These are phyloP conservation scores for Ophiodon elongatus DNA, from an alignment of 2,113 vertebrate species.

Conservation along the genomic window DNA sequence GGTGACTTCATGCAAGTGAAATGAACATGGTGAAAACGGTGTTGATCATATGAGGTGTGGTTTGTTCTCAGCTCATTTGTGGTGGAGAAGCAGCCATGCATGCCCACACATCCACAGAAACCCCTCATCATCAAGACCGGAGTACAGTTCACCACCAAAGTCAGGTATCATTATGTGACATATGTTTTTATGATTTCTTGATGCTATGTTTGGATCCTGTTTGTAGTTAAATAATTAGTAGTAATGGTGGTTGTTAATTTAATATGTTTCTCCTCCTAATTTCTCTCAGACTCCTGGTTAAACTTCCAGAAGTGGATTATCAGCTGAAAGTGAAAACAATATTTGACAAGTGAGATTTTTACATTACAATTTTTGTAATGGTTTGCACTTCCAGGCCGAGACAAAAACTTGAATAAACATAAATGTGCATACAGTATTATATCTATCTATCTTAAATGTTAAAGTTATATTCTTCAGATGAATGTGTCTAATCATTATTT, in stretches of 20 bases:
- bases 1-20: neutral
- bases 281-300: conserved; percentile 91
- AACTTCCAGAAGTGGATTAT: conserved; percentile 96
- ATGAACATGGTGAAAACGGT: neutral
- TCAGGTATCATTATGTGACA: conserved; percentile 85
- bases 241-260: neutral
- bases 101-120: conserved; percentile 96
- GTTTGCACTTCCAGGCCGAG: neutral
- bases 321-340: conserved; percentile 97
- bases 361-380: neutral
- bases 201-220: neutral
- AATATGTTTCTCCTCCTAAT: neutral
- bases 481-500: conserved; percentile 37
- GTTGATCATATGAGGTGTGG: neutral
- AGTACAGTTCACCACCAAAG: conserved; percentile 97
- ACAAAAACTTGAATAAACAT: neutral
- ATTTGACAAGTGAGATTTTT: conserved; percentile 93
- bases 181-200: neutral
- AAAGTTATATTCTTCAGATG: neutral
- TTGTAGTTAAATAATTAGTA: neutral
- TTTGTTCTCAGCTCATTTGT: conserved; percentile 90
- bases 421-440: neutral
- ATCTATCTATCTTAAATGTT: neutral
- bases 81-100: conserved; percentile 97
- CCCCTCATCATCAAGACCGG: conserved; percentile 96